Percentiles rank a stretch among this genome's conserved stretches.
Evolutionary conservation across 2,113 vertebrate species (phyloP).

Genomic region (Sorex fumeus): DNA sequence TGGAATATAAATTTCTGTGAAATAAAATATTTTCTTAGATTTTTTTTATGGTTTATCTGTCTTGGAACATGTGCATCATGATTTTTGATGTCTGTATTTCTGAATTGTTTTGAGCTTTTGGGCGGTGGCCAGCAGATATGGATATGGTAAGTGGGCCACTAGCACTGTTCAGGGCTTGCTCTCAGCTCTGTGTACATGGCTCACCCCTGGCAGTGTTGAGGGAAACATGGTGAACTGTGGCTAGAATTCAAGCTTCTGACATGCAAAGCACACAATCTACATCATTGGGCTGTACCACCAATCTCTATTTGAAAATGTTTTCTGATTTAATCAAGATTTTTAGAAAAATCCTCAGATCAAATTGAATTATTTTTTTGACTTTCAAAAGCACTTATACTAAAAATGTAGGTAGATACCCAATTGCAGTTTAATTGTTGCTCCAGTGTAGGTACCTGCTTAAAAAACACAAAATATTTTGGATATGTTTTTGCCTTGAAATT

Average conservation of each 20-base stretch:
- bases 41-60: too few species aligned
- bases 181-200: too few species aligned
- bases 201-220: too few species aligned
- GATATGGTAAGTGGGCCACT: too few species aligned
- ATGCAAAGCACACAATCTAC: too few species aligned
- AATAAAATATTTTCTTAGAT: background rate
- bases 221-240: too few species aligned
- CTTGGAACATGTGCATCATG: background rate
- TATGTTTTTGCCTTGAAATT: slow-evolving; percentile 11
- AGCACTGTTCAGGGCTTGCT: too few species aligned
- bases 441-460: background rate
- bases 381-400: background rate
- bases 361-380: background rate
- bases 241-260: too few species aligned
- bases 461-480: background rate
- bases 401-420: background rate
- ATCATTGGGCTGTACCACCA: too few species aligned
- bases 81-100: background rate
- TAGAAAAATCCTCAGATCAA: background rate
- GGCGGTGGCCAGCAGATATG: too few species aligned
- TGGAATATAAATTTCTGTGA: background rate
- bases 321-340: background rate
- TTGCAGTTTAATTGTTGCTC: background rate
- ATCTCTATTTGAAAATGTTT: background rate
- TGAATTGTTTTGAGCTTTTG: too few species aligned